Evolutionary conservation across 35 echinoderm and acorn worm genomes (phyloP).

Genomic region (Anneissia japonica): DNA sequence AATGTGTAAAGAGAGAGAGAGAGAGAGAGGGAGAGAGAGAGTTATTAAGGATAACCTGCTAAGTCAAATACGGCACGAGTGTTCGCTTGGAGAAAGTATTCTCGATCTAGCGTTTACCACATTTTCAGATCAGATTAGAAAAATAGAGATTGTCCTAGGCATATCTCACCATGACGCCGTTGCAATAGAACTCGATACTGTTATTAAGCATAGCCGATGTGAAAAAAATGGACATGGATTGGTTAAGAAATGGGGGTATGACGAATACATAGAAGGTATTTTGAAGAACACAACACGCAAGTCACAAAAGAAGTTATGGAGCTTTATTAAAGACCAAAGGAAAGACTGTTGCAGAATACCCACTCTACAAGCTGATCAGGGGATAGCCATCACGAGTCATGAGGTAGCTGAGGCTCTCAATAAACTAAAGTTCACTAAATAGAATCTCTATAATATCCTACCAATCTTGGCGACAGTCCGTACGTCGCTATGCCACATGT

Average conservation of each 20-base stretch:
- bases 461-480: background rate
- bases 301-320: slow-evolving; percentile 29
- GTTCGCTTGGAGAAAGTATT: background rate
- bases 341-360: slow-evolving; percentile 21
- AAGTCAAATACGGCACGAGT: slow-evolving; percentile 5
- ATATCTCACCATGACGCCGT: slow-evolving; percentile 42
- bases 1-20: no score
- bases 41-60: slow-evolving; percentile 46
- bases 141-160: slow-evolving; percentile 22
- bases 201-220: slow-evolving; percentile 21
- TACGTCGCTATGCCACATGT: background rate
- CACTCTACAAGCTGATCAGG: background rate
- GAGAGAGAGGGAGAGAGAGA: no score
- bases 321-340: slow-evolving; percentile 25
- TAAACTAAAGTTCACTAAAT: background rate
- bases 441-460: background rate
- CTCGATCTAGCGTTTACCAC: slow-evolving; percentile 15
- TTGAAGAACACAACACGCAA: slow-evolving; percentile 7
- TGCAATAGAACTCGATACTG: slow-evolving; percentile 6
- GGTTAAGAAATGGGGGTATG: background rate
- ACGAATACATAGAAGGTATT: slow-evolving; percentile 20
- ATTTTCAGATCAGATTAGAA: slow-evolving; percentile 30
- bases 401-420: background rate
- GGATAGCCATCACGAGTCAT: background rate
- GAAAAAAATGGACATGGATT: slow-evolving; percentile 42